Evolutionary conservation across 1,140 invertebrate genomes (phyloP), one percentile per base, ranked within the genome.

Genomic region (Chionoecetes opilio): DNA sequence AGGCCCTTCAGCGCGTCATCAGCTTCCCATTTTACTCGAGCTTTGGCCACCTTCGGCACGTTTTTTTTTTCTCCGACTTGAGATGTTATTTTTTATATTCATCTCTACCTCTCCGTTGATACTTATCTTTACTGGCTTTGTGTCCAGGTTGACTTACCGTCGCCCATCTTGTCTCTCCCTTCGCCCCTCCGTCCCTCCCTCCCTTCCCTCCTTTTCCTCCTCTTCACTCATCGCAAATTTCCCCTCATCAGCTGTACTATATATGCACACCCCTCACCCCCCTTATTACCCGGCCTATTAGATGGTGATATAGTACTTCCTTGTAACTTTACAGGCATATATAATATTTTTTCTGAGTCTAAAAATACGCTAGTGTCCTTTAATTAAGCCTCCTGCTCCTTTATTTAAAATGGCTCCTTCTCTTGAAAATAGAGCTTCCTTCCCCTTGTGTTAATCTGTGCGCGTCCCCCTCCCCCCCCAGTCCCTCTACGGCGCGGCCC

Each of bases 401-500:
- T 87, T 88, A 17, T 21, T 53, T 90, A 90, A 90, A 37, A 8
- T 90, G 41, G 88, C 88, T 53, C 86, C 53, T 37, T 86, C 41
- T 91, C 87, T 75, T 75, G 63, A 75, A 75, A 26, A 75, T 75
- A 75, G 63, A 75, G 41, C 35, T 29, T 17, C 63, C 63, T 37
- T 86, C 84, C 93, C 87, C 94, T 82, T 85, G n/a, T 82, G 75
- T 88, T 94, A 96, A 90, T 32, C 91, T 35, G 38, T 91, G 95
- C 34, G 37, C 93, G 53, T 93, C 32, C 31, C 21, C 84, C 37
- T 63, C 89, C 35, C 63, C 92, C 75, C 75, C 63, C 93, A 96
- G 96, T 94, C 93, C 88, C 89, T 96, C 63, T 96, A 94, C 89
- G 96, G 97, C 11, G 97, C 97, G 21, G 97, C 97, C 8, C 96